These are phyloP conservation scores for Drosophila pallidifrons DNA, from an alignment of 1,140 invertebrate genomes.

Conservation along the genomic window DNA sequence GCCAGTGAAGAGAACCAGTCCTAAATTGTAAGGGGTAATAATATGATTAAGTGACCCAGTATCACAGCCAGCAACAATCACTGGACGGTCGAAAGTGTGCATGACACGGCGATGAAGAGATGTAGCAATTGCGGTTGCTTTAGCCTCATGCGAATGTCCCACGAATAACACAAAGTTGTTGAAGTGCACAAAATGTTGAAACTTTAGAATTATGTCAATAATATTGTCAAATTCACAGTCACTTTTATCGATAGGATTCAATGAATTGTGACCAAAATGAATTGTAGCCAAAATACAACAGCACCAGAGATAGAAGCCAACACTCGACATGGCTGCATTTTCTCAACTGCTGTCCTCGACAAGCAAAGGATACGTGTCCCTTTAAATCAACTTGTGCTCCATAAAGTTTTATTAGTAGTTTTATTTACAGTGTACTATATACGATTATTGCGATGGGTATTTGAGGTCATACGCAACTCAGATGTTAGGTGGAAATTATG, in stretches of 20 bases:
- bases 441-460: too few species aligned
- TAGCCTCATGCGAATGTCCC: background rate
- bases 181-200: background rate
- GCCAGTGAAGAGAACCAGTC: background rate
- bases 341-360: slow-evolving; percentile 7
- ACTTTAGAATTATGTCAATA: background rate
- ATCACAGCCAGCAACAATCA: background rate
- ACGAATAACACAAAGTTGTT: background rate
- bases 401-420: too few species aligned
- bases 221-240: background rate
- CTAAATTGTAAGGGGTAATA: background rate
- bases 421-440: too few species aligned
- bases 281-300: slow-evolving; percentile 5
- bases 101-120: background rate
- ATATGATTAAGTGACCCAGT: background rate
- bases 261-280: background rate
- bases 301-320: background rate
- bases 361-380: background rate
- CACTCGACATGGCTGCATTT: slow-evolving; percentile 12
- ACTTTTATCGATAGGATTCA: background rate
- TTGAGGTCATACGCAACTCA: too few species aligned
- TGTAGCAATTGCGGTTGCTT: background rate
- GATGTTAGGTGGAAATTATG: too few species aligned
- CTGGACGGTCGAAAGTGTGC: background rate
- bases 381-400: background rate